Conservation (phyloP, 2,113 vertebrate species). For the Oceanites oceanicus region DNA sequence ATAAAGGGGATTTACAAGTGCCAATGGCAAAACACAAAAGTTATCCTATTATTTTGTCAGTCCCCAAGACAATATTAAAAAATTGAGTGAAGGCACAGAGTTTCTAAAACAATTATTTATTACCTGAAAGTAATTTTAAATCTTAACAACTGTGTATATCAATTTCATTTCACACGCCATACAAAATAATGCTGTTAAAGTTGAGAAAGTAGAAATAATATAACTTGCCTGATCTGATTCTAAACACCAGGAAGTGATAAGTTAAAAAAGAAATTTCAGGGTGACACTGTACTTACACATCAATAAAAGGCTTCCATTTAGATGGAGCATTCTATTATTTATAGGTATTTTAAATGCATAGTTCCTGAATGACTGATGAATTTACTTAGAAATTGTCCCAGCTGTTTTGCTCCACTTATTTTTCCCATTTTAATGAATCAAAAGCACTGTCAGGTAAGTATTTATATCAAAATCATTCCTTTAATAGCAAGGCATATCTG, state of each 20-base stretch:
- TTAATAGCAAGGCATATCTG: constrained; percentile 7
- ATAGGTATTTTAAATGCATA: constrained; percentile 64
- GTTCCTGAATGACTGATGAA: constrained; percentile 60
- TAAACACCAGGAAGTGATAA: not conserved
- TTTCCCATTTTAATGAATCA: constrained; percentile 58
- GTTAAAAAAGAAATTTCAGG: constrained; percentile 46
- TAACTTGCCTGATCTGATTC: not conserved
- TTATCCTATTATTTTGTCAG: not conserved
- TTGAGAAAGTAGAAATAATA: not conserved
- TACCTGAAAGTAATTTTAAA: constrained; percentile 23
- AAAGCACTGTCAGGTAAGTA: constrained; percentile 15
- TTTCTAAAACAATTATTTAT: constrained; percentile 36
- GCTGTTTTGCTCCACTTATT: constrained; percentile 49
- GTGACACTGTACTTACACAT: constrained; percentile 53
- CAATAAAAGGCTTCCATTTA: constrained; percentile 52
- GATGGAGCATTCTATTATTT: constrained; percentile 54
- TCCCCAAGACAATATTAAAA: not conserved
- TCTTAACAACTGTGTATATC: not conserved
- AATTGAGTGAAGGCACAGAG: not conserved
- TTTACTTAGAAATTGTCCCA: constrained; percentile 60
- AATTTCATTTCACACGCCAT: not conserved
- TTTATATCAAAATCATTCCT: constrained; percentile 34
- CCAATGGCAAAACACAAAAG: not conserved
- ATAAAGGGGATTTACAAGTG: not conserved
- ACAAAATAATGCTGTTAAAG: not conserved